A percentile compares a stretch with the other conserved stretches of the same genome.
These are phyloP conservation scores for Platyscapa corneri DNA, from an alignment of 1,140 invertebrate species.

Conservation along the genomic window DNA sequence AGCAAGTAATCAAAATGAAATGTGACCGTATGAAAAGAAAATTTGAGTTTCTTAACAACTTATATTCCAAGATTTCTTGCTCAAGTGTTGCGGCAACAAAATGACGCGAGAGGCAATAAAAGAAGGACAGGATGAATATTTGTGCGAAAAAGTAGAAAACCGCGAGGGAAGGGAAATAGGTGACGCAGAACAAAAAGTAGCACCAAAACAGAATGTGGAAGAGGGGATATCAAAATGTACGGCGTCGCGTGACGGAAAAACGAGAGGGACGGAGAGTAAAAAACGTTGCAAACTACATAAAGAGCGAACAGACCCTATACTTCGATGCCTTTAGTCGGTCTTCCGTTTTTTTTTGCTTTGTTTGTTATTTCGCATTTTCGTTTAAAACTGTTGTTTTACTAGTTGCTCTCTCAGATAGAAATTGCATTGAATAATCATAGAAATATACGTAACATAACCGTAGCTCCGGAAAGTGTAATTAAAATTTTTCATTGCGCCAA, in stretches of 20 bases:
- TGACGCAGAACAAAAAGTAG: background rate
- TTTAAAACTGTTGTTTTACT: background rate
- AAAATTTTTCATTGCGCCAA: no score
- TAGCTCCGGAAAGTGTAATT: no score
- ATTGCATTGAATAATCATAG: no score
- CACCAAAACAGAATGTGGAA: background rate
- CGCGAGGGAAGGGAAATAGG: background rate
- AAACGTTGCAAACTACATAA: background rate
- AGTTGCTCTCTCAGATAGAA: no score
- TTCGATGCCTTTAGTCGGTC: no score
- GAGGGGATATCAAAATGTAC: conserved; percentile 24
- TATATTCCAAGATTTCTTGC: background rate
- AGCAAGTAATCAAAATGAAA: background rate
- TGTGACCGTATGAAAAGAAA: background rate
- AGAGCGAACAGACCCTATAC: background rate
- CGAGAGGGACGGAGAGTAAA: background rate
- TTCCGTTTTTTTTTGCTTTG: no score
- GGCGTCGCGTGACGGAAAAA: background rate
- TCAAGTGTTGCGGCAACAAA: no score
- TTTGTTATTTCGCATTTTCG: background rate
- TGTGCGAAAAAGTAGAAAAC: background rate
- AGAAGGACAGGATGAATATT: background rate
- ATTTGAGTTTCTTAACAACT: background rate
- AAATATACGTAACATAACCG: no score
- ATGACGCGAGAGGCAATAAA: background rate